Evolutionary conservation across 2,888 invertebrate species (phyloP).

Genomic region (Cotesia congregata): DNA sequence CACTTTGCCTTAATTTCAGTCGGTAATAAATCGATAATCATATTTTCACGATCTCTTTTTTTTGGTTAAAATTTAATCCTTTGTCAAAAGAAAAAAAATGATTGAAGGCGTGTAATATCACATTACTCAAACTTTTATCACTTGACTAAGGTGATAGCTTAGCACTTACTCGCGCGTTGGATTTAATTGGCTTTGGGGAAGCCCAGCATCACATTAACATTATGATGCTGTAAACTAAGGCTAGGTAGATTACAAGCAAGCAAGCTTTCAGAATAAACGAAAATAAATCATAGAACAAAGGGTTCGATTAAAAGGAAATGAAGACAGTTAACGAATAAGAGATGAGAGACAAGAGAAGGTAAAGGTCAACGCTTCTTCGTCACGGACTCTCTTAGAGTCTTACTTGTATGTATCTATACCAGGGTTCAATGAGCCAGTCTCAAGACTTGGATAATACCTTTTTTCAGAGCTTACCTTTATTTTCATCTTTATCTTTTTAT

Average conservation of each 20-base stretch:
- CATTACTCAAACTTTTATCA: too few relatives aligned
- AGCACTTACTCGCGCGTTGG: too few relatives aligned
- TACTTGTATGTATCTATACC: not conserved
- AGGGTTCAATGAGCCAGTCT: constrained; percentile 43
- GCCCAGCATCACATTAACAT: too few relatives aligned
- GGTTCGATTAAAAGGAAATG: constrained; percentile 17
- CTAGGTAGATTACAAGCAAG: not conserved
- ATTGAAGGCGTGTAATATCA: too few relatives aligned
- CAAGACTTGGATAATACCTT: constrained; percentile 30
- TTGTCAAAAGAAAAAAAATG: too few relatives aligned
- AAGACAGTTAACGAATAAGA: constrained; percentile 22
- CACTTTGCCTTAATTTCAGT: too few relatives aligned
- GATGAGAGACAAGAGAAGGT: constrained; percentile 23
- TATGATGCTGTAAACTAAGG: too few relatives aligned
- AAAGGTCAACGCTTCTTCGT: constrained; percentile 41
- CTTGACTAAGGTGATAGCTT: too few relatives aligned
- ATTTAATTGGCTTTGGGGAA: too few relatives aligned
- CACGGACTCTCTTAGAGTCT: constrained; percentile 29
- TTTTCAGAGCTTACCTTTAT: constrained; percentile 28
- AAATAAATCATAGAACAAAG: constrained; percentile 24
- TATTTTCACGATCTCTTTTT: too few relatives aligned
- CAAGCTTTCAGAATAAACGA: not conserved
- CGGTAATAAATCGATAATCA: too few relatives aligned
- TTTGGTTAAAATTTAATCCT: too few relatives aligned
- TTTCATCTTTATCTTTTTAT: constrained; percentile 35